Evolutionary conservation across 2,113 vertebrate genomes (phyloP).

Genomic region (Naja naja): DNA sequence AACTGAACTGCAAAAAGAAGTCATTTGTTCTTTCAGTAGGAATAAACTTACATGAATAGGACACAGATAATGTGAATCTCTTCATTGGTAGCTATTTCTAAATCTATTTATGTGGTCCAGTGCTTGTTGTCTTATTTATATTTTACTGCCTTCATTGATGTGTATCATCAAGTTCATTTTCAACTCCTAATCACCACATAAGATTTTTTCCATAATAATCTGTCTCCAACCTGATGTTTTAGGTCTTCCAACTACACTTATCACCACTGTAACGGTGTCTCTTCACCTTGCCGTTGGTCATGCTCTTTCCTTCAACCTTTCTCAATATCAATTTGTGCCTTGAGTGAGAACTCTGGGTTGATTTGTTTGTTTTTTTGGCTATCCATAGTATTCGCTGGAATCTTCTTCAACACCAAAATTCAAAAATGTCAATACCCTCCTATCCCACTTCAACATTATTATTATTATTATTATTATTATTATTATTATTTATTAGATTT

Average conservation of each 20-base stretch:
- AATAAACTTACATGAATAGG: conserved; percentile 44
- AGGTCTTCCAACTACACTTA: background rate
- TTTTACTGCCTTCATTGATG: background rate
- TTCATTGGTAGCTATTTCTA: conserved; percentile 33
- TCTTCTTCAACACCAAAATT: background rate
- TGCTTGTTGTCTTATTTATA: conserved; percentile 15
- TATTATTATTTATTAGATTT: too few species aligned
- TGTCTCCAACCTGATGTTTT: background rate
- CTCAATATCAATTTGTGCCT: background rate
- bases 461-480: too few species aligned
- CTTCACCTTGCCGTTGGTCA: background rate
- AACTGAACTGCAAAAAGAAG: conserved; percentile 18
- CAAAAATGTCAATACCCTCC: background rate
- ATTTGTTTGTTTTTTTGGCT: background rate
- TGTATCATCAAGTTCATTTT: background rate
- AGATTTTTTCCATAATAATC: background rate
- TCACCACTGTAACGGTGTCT: background rate
- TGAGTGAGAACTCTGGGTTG: background rate
- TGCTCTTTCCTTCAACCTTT: background rate
- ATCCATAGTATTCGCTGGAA: background rate
- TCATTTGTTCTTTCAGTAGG: background rate
- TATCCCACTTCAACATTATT: background rate
- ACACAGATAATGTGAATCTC: conserved; percentile 50
- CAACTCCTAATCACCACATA: background rate
- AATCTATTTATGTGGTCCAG: conserved; percentile 28